These are phyloP conservation scores for Heliconius hortense DNA, from an alignment of 2,888 invertebrate species.

Conservation along the genomic window DNA sequence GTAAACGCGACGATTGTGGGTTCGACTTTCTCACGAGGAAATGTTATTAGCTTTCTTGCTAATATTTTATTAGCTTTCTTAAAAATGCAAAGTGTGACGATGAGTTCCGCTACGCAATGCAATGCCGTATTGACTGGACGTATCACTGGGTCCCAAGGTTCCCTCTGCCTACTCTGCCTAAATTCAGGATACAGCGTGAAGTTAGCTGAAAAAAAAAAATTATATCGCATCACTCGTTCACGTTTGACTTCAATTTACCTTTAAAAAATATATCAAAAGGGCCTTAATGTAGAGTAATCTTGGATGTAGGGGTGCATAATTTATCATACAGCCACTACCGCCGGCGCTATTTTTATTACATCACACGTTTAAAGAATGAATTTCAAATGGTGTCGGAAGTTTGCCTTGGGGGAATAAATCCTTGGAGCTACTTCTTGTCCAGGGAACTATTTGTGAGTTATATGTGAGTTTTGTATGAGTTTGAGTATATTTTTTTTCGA, in stretches of 20 bases:
- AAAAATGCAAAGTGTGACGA: too few relatives aligned
- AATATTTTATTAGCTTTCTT: too few relatives aligned
- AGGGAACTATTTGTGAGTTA: constrained; percentile 8
- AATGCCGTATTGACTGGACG: background rate
- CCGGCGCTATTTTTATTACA: constrained; percentile 78
- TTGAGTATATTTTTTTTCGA: background rate
- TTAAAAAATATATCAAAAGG: constrained; percentile 70
- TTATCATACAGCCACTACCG: constrained; percentile 66
- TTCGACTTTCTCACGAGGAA: too few relatives aligned
- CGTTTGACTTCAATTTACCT: constrained; percentile 71
- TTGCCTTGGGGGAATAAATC: constrained; percentile 74
- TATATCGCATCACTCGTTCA: constrained; percentile 59
- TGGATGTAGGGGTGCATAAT: constrained; percentile 79
- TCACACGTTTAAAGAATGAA: constrained; percentile 81
- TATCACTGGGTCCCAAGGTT: background rate
- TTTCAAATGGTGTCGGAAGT: constrained; percentile 81
- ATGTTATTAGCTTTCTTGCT: too few relatives aligned
- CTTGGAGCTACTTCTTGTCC: constrained; percentile 51
- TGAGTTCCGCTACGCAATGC: too few relatives aligned
- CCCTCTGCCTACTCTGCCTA: too few relatives aligned
- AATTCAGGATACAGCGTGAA: too few relatives aligned
- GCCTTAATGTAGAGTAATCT: constrained; percentile 76
- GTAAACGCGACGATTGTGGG: too few relatives aligned
- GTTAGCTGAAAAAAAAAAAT: constrained; percentile 35
- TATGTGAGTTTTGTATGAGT: constrained; percentile 32